phyloP scores from a whole-genome alignment of 1,140 invertebrate species.

The Lucilia sericata region DNA sequence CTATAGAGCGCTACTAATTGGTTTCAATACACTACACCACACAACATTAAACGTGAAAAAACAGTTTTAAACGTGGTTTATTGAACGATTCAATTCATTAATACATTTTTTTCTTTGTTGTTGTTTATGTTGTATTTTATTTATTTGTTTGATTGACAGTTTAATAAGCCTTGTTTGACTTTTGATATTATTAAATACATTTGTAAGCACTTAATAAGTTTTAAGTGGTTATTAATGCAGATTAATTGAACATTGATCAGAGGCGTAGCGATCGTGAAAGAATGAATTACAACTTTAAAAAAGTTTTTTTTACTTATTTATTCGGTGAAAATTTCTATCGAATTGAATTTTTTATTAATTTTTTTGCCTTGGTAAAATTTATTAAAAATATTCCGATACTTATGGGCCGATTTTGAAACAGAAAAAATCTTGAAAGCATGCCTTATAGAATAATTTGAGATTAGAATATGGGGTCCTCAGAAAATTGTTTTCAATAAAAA shows the following conservation, averaged over 20 bases:
- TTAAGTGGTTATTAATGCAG: conserved; percentile 44
- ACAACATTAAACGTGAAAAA: not conserved
- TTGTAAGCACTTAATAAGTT: conserved; percentile 44
- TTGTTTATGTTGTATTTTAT: not conserved
- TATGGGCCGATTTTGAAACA: too few species aligned
- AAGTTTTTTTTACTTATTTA: too few species aligned
- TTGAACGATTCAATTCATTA: conserved; percentile 25
- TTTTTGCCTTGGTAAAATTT: too few species aligned
- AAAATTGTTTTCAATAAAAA: too few species aligned
- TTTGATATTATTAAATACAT: conserved; percentile 40
- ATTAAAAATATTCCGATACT: too few species aligned
- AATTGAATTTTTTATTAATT: too few species aligned
- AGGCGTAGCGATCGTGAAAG: conserved; percentile 24
- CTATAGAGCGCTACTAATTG: conserved; percentile 39
- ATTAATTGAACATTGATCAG: conserved; percentile 43
- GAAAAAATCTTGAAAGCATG: too few species aligned
- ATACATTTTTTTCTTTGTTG: conserved; percentile 3
- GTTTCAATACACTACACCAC: conserved; percentile 37
- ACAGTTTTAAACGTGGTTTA: conserved; percentile 12
- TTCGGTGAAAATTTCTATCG: too few species aligned
- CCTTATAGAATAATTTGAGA: too few species aligned
- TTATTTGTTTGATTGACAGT: conserved; percentile 35
- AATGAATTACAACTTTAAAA: not conserved
- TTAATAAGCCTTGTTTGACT: conserved; percentile 44
- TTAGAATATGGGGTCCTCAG: too few species aligned